Evolutionary conservation across 2,888 invertebrate genomes (phyloP).

Genomic region (Nymphalis urticae): DNA sequence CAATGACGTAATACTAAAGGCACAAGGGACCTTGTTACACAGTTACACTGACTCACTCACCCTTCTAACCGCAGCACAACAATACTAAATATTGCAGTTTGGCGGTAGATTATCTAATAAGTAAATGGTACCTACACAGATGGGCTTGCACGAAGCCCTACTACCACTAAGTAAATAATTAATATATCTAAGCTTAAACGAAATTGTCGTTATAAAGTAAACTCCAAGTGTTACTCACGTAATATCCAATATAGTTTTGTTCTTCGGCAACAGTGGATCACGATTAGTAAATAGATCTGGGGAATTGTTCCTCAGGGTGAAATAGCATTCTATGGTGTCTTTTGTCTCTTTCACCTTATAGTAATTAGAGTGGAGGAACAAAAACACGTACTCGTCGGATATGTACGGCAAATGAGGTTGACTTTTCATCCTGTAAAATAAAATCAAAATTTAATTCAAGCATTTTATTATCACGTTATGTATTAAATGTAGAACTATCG

Average conservation of each 20-base stretch:
- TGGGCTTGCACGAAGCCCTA: too few species aligned
- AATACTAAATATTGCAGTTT: too few species aligned
- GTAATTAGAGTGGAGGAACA: conserved; percentile 84
- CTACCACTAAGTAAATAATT: too few species aligned
- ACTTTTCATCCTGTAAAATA: conserved; percentile 79
- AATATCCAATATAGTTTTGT: conserved; percentile 79
- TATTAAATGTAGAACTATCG: too few species aligned
- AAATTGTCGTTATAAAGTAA: not conserved
- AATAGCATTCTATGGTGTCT: conserved; percentile 77
- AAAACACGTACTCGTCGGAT: conserved; percentile 83
- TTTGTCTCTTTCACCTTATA: conserved; percentile 75
- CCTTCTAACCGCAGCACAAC: too few species aligned
- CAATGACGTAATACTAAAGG: too few species aligned
- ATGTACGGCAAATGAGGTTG: conserved; percentile 83
- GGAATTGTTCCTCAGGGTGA: conserved; percentile 81
- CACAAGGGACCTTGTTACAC: too few species aligned
- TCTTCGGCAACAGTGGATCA: conserved; percentile 75
- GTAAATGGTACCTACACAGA: too few species aligned
- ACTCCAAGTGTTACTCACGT: conserved; percentile 77
- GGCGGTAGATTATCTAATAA: too few species aligned
- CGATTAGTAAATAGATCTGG: conserved; percentile 83
- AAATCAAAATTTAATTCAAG: not conserved
- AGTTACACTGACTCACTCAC: too few species aligned
- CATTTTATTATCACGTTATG: too few species aligned
- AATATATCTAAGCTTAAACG: too few species aligned